phyloP scores from a whole-genome alignment of 1,140 invertebrate species.

The Cherax destructor region DNA sequence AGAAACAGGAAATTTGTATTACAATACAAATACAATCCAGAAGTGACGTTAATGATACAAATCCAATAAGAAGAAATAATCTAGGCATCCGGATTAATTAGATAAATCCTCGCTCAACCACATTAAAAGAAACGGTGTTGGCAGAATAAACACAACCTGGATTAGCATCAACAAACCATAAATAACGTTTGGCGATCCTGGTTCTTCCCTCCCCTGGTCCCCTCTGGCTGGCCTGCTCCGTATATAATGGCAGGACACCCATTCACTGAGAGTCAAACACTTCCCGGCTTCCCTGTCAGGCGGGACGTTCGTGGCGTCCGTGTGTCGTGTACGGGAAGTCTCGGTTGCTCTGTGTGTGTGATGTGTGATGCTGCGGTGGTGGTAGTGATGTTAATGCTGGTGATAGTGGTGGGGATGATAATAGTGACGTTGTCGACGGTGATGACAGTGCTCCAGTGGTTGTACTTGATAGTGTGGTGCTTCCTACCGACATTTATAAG shows the following conservation, averaged over 20 bases:
- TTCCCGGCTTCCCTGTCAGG: background rate
- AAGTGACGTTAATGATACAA: too few relatives aligned
- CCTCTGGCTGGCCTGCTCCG: background rate
- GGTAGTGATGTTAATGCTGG: slow-evolving; percentile 6
- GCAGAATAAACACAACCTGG: background rate
- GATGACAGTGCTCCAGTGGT: slow-evolving; percentile 22
- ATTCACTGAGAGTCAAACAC: background rate
- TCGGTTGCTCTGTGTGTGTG: background rate
- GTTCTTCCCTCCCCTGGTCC: background rate
- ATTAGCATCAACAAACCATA: background rate
- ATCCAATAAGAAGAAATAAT: too few relatives aligned
- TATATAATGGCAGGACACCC: background rate
- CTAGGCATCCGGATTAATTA: too few relatives aligned
- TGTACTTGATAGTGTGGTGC: background rate
- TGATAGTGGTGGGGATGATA: slow-evolving; percentile 3
- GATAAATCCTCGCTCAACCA: background rate
- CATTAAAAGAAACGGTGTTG: background rate
- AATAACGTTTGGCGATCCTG: background rate
- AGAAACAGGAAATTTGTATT: too few relatives aligned
- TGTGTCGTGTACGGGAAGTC: too few relatives aligned
- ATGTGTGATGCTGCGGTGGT: slow-evolving; percentile 23
- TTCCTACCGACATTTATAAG: background rate
- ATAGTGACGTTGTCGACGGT: slow-evolving; percentile 16
- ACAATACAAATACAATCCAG: too few relatives aligned
- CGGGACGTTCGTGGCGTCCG: too few relatives aligned